Base-by-base conservation (phyloP, 2,797 vertebrate genomes). In the Propithecus deckenii region DNA sequence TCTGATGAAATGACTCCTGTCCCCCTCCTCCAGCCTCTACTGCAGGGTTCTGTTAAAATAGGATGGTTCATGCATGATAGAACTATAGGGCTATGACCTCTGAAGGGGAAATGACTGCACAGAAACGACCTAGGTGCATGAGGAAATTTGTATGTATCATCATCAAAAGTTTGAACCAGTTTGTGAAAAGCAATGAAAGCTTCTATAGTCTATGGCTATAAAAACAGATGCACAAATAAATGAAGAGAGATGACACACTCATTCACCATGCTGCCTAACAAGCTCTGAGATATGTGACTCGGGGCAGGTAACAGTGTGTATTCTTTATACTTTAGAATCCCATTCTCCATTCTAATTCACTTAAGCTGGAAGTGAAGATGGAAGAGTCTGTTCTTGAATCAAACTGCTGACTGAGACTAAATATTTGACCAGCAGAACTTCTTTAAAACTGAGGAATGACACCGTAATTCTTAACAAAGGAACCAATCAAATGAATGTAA, bases 251-350 rank as follows among this genome's bases (percentile, higher is more conserved):
- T 43, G 13, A 79, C 67, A 96, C 61, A 43, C 0, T 28, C 15
- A n/a, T 83, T 74, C 13, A 17, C 7, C 20, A 32, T 4, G 1
- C 69, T 41, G 32, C 81, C 67, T 74, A 87, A 23, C 32, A 95
- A 67, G n/a, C 43, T 22, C 83, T 71, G 86, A 96, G 94, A 94
- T 94, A 88, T 4, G 14, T 41, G 83, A 84, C 11, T 74, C 95
- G 9, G 23, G 38, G 91, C 79, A 96, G 80, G 80, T 91, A 94
- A 69, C 74, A 86, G 93, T 28, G 23, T 0, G 28, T 63, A 41
- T 86, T 95, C 93, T 94, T 97, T 95, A 88, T 89, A 93, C 48
- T 92, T 90, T 13, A 92, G 75, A 88, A 23, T 22, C 94, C 89
- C 79, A 78, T 61, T 95, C 95, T 38, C 86, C 61, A 8, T 96